Base-by-base conservation (phyloP, 2,113 vertebrate species). In the Pristiophorus japonicus region DNA sequence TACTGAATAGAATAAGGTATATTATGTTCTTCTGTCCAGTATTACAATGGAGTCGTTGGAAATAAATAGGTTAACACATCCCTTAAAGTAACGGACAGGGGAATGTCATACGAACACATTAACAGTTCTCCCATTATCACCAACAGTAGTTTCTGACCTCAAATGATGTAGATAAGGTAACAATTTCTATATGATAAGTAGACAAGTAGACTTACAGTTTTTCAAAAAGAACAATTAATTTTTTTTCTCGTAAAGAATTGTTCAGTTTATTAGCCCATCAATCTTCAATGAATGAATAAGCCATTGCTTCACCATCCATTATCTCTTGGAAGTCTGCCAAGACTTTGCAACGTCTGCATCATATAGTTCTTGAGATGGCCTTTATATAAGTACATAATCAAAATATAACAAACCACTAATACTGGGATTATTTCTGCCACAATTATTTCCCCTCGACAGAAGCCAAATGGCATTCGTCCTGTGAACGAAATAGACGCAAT, bases 201-300 rank as follows among this genome's bases (percentile, higher is more conserved):
- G 42, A 45, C 42, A 20, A 42, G 81, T 45, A 20, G 42, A 45
- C 42, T 85, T 47, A 47, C 16, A 22, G 8, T 85, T 6, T 84
- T 51, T 85, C 10, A 85, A 51, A 85, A 85, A 85, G 42, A 45
- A 85, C 20, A 70, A 70, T 70, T 70, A 70, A 85, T 85, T 22
- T 6, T 22, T 85, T 85, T 85, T 24, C 81, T 51, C 14, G 42
- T 85, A 47, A 22, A 47, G 81, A 45, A 47, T 85, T 85, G 42
- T 20, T 47, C 16, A 47, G 42, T 47, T 85, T 85, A 70, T 85
- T 7, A 85, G 81, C 42, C 81, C 42, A 85, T 85, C 22, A 85
- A 85, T 85, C 81, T 85, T 85, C 81, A 85, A 85, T 85, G 47
- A 85, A 22, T 47, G 81, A 45, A 47, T 47, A 85, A 47, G 81